Percentiles rank a stretch among this genome's conserved stretches.
phyloP scores from a whole-genome alignment of 2,797 vertebrate genomes.

The Pitangus sulphuratus region DNA sequence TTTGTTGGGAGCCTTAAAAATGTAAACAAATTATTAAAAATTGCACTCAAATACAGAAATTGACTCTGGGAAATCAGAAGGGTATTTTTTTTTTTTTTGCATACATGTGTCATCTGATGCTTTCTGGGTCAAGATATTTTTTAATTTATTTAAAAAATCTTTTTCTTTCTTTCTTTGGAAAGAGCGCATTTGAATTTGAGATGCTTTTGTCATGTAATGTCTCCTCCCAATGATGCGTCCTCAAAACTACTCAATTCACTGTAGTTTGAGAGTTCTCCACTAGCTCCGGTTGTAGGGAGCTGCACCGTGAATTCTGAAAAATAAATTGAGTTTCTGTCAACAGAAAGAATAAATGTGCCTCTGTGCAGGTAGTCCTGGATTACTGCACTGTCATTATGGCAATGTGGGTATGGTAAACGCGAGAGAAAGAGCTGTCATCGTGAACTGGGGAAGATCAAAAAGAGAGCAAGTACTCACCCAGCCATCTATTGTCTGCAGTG shows the following conservation, averaged over 20 bases:
- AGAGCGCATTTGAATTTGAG: neutral
- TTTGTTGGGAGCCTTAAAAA: neutral
- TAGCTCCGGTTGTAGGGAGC: neutral
- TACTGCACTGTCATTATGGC: slow-evolving; percentile 8
- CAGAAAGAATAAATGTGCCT: neutral
- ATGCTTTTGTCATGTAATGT: neutral
- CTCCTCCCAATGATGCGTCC: neutral
- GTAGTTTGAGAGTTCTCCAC: neutral
- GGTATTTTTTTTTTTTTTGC: neutral
- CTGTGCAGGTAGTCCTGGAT: neutral
- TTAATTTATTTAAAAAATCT: too few species aligned
- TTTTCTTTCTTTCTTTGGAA: neutral
- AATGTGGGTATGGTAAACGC: neutral
- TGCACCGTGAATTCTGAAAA: neutral
- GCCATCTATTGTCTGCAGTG: neutral
- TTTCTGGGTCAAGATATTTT: neutral
- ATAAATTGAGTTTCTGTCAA: neutral
- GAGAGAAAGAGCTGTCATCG: neutral
- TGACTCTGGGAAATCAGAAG: neutral
- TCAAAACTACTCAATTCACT: neutral
- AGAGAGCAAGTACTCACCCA: neutral
- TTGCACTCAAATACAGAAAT: neutral
- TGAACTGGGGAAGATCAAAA: neutral
- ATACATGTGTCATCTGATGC: rapidly evolving
- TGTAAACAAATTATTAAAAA: neutral